Evolutionary conservation across 2,888 invertebrate genomes (phyloP).

Genomic region (Leucozona laternaria): DNA sequence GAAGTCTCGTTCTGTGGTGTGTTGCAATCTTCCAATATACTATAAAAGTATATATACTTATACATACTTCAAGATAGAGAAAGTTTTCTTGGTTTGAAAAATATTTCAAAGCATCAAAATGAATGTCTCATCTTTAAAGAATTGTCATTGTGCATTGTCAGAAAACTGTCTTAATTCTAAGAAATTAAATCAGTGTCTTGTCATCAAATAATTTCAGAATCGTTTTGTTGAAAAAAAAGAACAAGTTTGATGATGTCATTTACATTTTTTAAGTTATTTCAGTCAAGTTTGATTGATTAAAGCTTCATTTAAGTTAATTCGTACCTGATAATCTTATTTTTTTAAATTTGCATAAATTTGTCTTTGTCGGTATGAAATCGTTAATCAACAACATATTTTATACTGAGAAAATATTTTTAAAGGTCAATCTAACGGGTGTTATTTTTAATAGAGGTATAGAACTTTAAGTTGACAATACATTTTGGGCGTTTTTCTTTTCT

Average conservation of each 20-base stretch:
- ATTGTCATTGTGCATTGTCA: slow-evolving; percentile 9
- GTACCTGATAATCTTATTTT: neutral
- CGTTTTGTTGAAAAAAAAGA: neutral
- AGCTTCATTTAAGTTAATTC: neutral
- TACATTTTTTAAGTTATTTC: neutral
- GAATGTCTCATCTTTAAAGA: neutral
- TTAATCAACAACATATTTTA: too few relatives aligned
- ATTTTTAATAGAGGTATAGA: too few relatives aligned
- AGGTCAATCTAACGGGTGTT: too few relatives aligned
- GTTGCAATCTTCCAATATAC: neutral
- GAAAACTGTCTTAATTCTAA: neutral
- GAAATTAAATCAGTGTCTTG: neutral
- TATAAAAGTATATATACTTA: neutral
- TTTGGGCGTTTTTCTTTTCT: too few relatives aligned
- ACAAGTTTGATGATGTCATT: neutral
- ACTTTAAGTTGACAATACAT: too few relatives aligned
- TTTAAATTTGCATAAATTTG: neutral
- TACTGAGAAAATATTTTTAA: neutral
- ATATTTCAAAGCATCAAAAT: neutral
- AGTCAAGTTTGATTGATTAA: slow-evolving; percentile 5
- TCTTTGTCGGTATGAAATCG: neutral
- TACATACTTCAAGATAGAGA: neutral
- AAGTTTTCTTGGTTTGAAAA: neutral
- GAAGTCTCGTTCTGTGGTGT: neutral
- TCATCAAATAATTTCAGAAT: neutral